These are phyloP conservation scores for Chrysolina haemoptera DNA, from an alignment of 2,888 invertebrate genomes.

Conservation along the genomic window DNA sequence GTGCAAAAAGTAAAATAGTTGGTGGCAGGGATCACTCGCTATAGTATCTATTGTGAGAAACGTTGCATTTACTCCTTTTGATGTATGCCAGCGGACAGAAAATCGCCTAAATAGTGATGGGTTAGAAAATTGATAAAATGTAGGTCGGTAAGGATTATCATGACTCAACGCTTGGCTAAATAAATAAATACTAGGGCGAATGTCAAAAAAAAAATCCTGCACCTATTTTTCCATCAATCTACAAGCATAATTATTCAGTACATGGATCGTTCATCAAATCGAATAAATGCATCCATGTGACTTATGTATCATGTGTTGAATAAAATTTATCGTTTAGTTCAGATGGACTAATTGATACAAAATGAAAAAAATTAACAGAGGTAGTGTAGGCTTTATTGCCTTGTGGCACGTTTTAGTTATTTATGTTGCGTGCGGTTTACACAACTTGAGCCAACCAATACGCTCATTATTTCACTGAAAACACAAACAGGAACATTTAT, in stretches of 20 bases:
- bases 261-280: not conserved
- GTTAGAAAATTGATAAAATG: no score
- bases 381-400: not conserved
- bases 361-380: not conserved
- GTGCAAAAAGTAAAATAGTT: no score
- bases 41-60: no score
- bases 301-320: not conserved
- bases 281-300: not conserved
- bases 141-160: no score
- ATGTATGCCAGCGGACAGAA: no score
- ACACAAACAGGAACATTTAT: not conserved
- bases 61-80: no score
- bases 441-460: not conserved
- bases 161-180: no score
- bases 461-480: not conserved
- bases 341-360: not conserved
- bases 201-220: no score
- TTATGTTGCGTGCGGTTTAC: slow-evolving; percentile 4
- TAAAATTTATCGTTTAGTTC: not conserved
- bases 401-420: not conserved
- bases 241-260: not conserved
- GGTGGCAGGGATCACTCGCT: no score
- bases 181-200: no score
- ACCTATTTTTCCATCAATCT: not conserved
- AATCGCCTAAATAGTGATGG: no score